Base-by-base conservation (phyloP, 1,140 invertebrate species). In the Plutomurus gul region DNA sequence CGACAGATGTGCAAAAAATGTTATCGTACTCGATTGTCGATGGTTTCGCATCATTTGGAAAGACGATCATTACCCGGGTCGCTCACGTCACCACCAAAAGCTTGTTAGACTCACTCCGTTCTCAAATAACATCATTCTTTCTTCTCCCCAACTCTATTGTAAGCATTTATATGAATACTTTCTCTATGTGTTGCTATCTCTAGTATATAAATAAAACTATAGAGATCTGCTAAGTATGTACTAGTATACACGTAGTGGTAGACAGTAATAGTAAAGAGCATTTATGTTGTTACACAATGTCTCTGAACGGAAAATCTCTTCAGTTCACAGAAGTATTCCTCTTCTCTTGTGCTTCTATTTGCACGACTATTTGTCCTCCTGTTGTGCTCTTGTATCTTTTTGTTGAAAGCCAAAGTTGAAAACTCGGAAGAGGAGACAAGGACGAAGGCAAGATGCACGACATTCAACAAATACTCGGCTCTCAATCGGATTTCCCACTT, bases 101-200 rank as follows among this genome's bases (percentile, higher is more conserved):
- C 56, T 65, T 65, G 56, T 65, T 65, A 65, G 56, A 65, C 56
- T 65, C 27, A 30, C 30, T n/a, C 56, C 27, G 56, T 65, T 65
- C 56, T 65, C 56, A 65, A 65, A 65, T 65, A 65, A 65, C 56
- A 65, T 65, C 56, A 65, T 65, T 65, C 56, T 65, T 65, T 65
- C 56, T 65, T 65, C 56, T 33, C 56, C 56, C 56, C n/a, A n/a
- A n/a, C n/a, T n/a, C n/a, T n/a, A n/a, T n/a, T n/a, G n/a, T n/a
- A n/a, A n/a, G n/a, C n/a, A n/a, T 65, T 65, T 65, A 30, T 65
- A 25, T 60, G 36, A 65, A 30, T 65, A 27, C 56, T 65, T 65
- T 33, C 36, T 33, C 56, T 65, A 60, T 27, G 51, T 27, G 27
- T 7, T 33, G 27, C 27, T 65, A 65, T 65, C 56, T 65, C 56